phyloP scores from a whole-genome alignment of 2,113 vertebrate species.

The Sinocyclocheilus maitianheensis region DNA sequence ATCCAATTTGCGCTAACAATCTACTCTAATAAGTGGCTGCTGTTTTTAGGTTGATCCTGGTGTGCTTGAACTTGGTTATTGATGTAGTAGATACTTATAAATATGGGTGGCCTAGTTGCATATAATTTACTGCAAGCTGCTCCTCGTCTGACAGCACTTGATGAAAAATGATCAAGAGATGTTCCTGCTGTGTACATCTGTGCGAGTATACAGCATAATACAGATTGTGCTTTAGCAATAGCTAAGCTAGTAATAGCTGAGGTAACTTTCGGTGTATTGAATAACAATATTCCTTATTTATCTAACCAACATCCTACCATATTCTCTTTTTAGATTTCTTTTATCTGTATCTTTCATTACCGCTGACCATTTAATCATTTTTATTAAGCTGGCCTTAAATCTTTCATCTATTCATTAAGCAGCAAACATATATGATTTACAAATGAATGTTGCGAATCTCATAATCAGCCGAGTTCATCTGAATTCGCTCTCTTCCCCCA shows the following conservation, averaged over 20 bases:
- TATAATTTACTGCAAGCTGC: constrained; percentile 54
- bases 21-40: constrained; percentile 23
- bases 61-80: constrained; percentile 31
- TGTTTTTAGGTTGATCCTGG: constrained; percentile 38
- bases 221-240: not conserved
- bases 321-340: not conserved
- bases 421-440: constrained; percentile 29
- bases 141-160: constrained; percentile 53
- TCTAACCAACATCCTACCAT: not conserved
- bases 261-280: not conserved
- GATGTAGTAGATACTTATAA: constrained; percentile 29
- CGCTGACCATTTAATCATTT: not conserved
- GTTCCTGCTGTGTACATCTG: constrained; percentile 29
- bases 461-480: constrained; percentile 26
- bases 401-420: constrained; percentile 27
- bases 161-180: constrained; percentile 59
- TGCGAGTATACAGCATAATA: constrained; percentile 6
- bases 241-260: not conserved
- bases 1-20: constrained; percentile 3
- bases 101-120: constrained; percentile 56
- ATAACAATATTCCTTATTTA: not conserved
- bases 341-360: not conserved
- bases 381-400: not conserved
- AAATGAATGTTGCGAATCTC: not conserved
- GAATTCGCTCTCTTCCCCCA: not conserved